phyloP scores from a whole-genome alignment of 2,888 invertebrate genomes.

The Aproaerema taeniolella region DNA sequence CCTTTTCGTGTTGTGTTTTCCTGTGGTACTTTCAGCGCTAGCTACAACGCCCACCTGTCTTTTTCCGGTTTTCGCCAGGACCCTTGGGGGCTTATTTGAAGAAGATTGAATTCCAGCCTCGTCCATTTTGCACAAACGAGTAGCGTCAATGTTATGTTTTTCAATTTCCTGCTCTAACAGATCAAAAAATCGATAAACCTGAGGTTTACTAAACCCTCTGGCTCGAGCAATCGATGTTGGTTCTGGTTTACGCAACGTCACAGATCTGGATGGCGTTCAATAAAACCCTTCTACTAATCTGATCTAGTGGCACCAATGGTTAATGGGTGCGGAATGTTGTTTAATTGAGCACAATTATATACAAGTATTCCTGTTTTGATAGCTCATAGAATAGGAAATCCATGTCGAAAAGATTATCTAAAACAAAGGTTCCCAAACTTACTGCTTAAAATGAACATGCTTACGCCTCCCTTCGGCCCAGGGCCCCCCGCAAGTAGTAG shows the following conservation, averaged over 20 bases:
- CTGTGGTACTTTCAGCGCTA: constrained; percentile 3
- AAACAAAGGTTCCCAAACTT: constrained; percentile 9
- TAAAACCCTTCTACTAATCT: constrained; percentile 13
- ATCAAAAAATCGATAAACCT: constrained; percentile 12
- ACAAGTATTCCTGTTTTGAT: constrained; percentile 16
- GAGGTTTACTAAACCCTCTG: constrained; percentile 11
- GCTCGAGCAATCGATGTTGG: constrained; percentile 14
- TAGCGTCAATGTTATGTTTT: constrained; percentile 9
- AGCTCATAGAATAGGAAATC: constrained; percentile 17
- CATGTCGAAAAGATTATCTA: too few species aligned
- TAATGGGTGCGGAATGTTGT: constrained; percentile 12
- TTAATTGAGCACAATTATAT: constrained; percentile 13
- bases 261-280: not conserved
- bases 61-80: constrained; percentile 1
- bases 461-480: constrained; percentile 9
- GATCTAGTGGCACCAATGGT: constrained; percentile 13
- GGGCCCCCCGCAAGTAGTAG: constrained; percentile 10
- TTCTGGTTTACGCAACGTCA: constrained; percentile 11
- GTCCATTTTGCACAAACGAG: constrained; percentile 9
- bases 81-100: constrained; percentile 1
- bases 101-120: constrained; percentile 8
- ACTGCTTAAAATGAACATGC: constrained; percentile 15
- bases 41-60: constrained; percentile 2
- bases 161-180: constrained; percentile 2
- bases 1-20: too few species aligned